Percentiles rank a stretch among this genome's conserved stretches.
Conservation (phyloP, 2,113 vertebrate species). For the Sinosuthora webbiana region DNA sequence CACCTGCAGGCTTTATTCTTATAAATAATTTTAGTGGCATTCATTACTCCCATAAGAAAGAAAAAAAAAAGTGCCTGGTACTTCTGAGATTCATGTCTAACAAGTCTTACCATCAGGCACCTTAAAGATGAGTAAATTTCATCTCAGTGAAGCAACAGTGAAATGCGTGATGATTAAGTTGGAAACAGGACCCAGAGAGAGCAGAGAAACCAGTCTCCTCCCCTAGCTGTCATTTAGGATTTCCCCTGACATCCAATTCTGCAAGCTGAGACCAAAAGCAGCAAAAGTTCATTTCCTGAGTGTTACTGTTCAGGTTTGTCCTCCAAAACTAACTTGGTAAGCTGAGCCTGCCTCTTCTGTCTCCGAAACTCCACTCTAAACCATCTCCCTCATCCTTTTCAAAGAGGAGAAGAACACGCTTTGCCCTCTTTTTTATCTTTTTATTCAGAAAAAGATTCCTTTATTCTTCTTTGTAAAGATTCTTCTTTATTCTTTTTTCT, state of each 20-base stretch:
- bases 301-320: not conserved
- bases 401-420: not conserved
- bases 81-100: not conserved
- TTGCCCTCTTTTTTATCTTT: not conserved
- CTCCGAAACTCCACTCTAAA: not conserved
- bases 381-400: not conserved
- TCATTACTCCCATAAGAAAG: not conserved
- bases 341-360: not conserved
- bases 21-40: not conserved
- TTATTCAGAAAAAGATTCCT: not conserved
- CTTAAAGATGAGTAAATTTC: not conserved
- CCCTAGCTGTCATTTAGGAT: not conserved
- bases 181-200: not conserved
- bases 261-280: not conserved
- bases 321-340: conserved; percentile 24
- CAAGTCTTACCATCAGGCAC: not conserved
- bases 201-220: not conserved
- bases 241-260: not conserved
- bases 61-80: not conserved
- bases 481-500: too few species aligned
- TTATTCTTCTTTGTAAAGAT: too few species aligned
- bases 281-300: conserved; percentile 1
- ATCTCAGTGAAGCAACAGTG: not conserved
- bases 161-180: not conserved
- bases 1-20: not conserved